These are phyloP conservation scores for Xestobium rufovillosum DNA, from an alignment of 2,888 invertebrate species.

Conservation along the genomic window DNA sequence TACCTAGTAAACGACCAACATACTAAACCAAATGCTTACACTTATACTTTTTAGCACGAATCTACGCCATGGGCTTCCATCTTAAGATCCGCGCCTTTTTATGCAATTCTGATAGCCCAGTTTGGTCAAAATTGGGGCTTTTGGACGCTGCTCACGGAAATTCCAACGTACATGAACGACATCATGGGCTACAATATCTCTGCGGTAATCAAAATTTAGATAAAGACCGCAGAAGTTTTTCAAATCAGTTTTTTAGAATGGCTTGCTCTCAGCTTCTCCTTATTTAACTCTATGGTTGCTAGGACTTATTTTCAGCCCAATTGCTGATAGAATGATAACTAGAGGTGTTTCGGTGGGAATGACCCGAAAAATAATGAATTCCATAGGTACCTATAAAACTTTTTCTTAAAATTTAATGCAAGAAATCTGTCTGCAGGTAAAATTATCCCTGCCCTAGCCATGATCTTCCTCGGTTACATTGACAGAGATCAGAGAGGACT, in stretches of 20 bases:
- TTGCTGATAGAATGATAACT: conserved; percentile 52
- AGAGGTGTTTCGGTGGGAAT: conserved; percentile 45
- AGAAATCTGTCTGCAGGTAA: neutral
- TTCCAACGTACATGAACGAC: conserved; percentile 71
- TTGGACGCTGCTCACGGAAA: conserved; percentile 75
- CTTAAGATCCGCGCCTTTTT: conserved; percentile 65
- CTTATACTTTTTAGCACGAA: conserved; percentile 41
- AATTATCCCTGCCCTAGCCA: conserved; percentile 55
- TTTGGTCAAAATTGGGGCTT: conserved; percentile 74
- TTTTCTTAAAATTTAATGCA: neutral
- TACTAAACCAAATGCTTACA: neutral
- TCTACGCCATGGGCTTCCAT: conserved; percentile 69
- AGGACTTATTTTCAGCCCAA: conserved; percentile 58
- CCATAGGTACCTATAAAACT: conserved; percentile 50
- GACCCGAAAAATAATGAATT: conserved; percentile 58
- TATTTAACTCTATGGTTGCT: conserved; percentile 63
- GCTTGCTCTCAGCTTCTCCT: conserved; percentile 58
- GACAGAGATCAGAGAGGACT: conserved; percentile 48
- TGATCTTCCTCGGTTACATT: conserved; percentile 53
- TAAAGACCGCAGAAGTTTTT: conserved; percentile 5
- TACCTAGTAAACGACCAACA: neutral
- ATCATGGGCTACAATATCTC: conserved; percentile 65
- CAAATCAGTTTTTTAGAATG: conserved; percentile 47
- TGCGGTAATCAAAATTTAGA: conserved; percentile 44
- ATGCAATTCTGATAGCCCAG: conserved; percentile 64